phyloP scores from a whole-genome alignment of 2,888 invertebrate species.

The Osmoderma eremita region DNA sequence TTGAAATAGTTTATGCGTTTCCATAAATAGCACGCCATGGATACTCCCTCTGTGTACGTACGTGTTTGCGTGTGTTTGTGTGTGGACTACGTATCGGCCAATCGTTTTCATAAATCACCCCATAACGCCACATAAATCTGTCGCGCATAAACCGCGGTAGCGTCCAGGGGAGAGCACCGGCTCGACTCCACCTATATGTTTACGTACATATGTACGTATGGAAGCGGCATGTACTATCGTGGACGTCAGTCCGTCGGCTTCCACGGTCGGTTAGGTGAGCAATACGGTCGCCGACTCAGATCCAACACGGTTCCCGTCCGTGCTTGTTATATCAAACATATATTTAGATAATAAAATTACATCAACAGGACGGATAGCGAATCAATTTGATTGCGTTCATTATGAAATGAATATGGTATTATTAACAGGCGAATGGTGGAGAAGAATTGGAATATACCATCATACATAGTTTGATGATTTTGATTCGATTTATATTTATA shows the following conservation, averaged over 20 bases:
- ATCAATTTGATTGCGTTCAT: conserved; percentile 13
- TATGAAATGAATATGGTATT: background rate
- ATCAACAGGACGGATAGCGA: conserved; percentile 9
- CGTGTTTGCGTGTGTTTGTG: background rate
- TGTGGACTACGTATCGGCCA: conserved; percentile 31
- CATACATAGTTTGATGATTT: no score
- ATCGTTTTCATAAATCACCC: conserved; percentile 44
- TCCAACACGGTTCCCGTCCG: conserved; percentile 1
- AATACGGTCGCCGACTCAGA: conserved; percentile 16
- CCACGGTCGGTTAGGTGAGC: conserved; percentile 18
- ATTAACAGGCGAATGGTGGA: no score
- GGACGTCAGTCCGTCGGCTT: background rate
- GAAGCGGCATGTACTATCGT: background rate
- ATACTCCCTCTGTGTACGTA: conserved; percentile 1
- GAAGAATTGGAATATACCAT: no score
- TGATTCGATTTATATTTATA: no score
- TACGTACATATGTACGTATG: conserved; percentile 7
- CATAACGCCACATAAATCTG: conserved; percentile 45
- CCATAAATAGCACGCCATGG: conserved; percentile 34
- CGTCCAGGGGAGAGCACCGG: conserved; percentile 10
- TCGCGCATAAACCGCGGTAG: conserved; percentile 40
- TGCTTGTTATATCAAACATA: background rate
- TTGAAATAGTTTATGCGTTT: conserved; percentile 34
- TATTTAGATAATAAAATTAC: conserved; percentile 30
- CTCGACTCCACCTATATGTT: background rate